These are phyloP conservation scores for Helicorthomorpha holstii DNA, from an alignment of 1,140 invertebrate species.

Conservation along the genomic window DNA sequence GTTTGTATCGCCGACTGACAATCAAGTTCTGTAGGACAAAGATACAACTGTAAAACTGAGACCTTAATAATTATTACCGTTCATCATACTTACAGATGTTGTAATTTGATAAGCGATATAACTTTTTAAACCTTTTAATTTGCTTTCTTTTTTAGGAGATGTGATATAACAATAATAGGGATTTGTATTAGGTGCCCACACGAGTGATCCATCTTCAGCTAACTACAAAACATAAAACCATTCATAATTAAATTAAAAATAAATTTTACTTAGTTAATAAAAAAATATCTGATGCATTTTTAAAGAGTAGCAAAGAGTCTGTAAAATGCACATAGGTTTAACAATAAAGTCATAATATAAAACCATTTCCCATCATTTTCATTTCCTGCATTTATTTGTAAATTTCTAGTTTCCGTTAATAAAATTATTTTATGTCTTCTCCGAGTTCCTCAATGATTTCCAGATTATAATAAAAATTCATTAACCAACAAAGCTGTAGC, in stretches of 20 bases:
- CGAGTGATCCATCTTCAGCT: conserved; percentile 35
- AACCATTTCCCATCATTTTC: not conserved
- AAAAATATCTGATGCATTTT: too few species aligned
- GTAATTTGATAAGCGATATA: conserved; percentile 93
- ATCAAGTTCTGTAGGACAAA: conserved; percentile 47
- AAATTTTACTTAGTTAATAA: too few species aligned
- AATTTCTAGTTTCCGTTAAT: too few species aligned
- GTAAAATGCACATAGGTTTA: too few species aligned
- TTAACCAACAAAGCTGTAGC: too few species aligned
- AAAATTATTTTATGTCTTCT: too few species aligned
- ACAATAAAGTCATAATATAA: not conserved
- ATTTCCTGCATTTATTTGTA: not conserved
- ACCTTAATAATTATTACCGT: not conserved
- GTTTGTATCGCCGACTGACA: conserved; percentile 91
- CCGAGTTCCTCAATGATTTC: too few species aligned
- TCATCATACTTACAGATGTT: conserved; percentile 46
- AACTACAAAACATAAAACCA: conserved; percentile 26
- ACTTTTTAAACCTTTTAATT: conserved; percentile 91
- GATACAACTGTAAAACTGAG: not conserved
- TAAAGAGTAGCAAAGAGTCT: too few species aligned
- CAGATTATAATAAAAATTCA: too few species aligned
- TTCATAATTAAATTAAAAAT: not conserved
- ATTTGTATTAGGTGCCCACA: conserved; percentile 51
- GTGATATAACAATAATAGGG: conserved; percentile 69
- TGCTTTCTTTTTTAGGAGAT: conserved; percentile 91